Conservation (phyloP, 2,888 invertebrate genomes). For the Coenonympha glycerion region DNA sequence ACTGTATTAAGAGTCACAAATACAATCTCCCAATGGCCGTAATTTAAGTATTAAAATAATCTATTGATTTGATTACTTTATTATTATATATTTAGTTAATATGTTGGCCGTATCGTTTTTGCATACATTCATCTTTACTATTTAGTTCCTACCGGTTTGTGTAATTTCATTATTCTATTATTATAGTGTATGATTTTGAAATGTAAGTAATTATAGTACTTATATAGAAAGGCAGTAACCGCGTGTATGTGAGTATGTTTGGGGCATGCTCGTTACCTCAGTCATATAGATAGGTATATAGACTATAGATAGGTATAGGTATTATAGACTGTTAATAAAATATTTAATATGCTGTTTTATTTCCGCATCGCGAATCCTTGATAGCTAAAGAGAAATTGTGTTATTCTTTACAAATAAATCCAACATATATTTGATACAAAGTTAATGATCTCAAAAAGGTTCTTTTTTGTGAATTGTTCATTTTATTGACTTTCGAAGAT, state of each 20-base stretch:
- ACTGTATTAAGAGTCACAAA: too few relatives aligned
- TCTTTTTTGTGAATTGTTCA: too few relatives aligned
- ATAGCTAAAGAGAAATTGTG: not conserved
- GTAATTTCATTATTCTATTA: not conserved
- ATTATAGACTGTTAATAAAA: conserved; percentile 61
- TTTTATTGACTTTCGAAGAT: too few relatives aligned
- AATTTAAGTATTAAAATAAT: too few relatives aligned
- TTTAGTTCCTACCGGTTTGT: not conserved
- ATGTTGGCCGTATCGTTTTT: not conserved
- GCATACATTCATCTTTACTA: not conserved
- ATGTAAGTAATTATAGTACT: conserved; percentile 12
- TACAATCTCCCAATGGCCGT: too few relatives aligned
- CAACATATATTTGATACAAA: not conserved
- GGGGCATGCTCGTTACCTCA: conserved; percentile 41
- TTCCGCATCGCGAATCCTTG: conserved; percentile 24
- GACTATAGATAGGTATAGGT: too few relatives aligned
- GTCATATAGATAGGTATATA: conserved; percentile 64
- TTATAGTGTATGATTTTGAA: conserved; percentile 16
- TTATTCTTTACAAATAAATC: not conserved
- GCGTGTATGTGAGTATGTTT: conserved; percentile 37
- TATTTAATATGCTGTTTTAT: conserved; percentile 40
- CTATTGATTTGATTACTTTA: too few relatives aligned
- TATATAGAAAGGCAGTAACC: conserved; percentile 31
- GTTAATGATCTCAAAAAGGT: too few relatives aligned
- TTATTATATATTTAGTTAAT: not conserved